Conservation (phyloP, 2,888 invertebrate genomes). For the Sylvicola cinctus region DNA sequence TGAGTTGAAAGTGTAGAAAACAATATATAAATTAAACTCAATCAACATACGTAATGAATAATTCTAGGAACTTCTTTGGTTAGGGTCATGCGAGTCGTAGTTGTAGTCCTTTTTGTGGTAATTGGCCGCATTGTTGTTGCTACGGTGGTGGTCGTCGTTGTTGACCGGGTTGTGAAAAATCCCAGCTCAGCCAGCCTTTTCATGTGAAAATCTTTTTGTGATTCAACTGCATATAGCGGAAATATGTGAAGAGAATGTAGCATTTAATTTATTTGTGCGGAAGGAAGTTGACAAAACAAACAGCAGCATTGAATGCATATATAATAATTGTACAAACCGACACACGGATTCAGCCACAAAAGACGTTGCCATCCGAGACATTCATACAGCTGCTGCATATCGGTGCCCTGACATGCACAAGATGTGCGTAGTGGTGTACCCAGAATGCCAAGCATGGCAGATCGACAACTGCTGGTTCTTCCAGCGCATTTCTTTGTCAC, state of each 20-base stretch:
- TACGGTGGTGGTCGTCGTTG: conserved; percentile 26
- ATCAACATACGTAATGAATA: no score
- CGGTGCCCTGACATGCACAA: conserved; percentile 74
- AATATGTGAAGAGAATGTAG: conserved; percentile 10
- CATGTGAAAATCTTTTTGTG: conserved; percentile 71
- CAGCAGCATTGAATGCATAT: not conserved
- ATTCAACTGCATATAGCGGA: conserved; percentile 45
- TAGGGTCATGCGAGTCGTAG: conserved; percentile 3
- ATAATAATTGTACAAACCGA: conserved; percentile 43
- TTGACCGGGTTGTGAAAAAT: conserved; percentile 27
- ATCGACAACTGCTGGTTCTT: conserved; percentile 61
- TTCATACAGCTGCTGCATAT: conserved; percentile 65
- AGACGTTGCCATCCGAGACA: conserved; percentile 80
- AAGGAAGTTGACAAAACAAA: conserved; percentile 2
- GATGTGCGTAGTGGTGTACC: conserved; percentile 76
- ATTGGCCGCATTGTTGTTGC: conserved; percentile 25
- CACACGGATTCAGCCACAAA: conserved; percentile 82
- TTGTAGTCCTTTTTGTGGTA: conserved; percentile 26
- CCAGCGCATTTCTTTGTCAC: conserved; percentile 79
- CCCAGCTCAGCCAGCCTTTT: conserved; percentile 31
- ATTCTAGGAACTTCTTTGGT: no score
- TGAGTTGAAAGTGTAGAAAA: no score
- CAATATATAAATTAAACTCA: no score
- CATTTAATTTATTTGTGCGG: conserved; percentile 2
- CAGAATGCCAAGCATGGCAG: conserved; percentile 68